Evolutionary conservation across 2,797 vertebrate genomes (phyloP), one percentile per base, ranked within the genome.

Genomic region (Danionella dracula): DNA sequence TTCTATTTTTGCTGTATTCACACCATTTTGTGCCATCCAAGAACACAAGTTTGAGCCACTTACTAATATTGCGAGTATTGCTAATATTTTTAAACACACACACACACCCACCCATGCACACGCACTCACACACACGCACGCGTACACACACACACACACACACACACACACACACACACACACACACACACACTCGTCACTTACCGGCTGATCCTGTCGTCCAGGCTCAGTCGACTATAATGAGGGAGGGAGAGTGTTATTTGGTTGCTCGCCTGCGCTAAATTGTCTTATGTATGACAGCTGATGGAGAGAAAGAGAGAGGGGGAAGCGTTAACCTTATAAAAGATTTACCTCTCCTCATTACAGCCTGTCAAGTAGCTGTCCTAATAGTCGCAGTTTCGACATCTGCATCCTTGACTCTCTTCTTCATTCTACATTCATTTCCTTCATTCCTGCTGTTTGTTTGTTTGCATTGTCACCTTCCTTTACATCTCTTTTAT

Each of bases 241-340:
- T 92, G 91, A 93, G 91, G 85, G 84, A 85, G 89, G 87, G 90
- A 88, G 89, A 90, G 86, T 88, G 68, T 90, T 83, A 71, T 86
- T 79, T 85, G 81, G 86, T 83, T 74, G 67, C 66, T 68, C 42
- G 59, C 58, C 48, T 72, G 74, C 77, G 84, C 90, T 92, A 92
- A 93, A 90, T 91, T 92, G 90, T 92, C 91, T 92, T 90, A 92
- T 93, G 91, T 93, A 87, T 93, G 92, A 93, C 92, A 93, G 92
- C 92, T 92, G 90, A 77, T 88, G 91, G 81, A 68, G 85, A 84
- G 79, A 87, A 84, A 81, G 70, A 66, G 77, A 83, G 79, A 87
- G 85, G 80, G 72, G 62, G 77, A 83, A 89, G 86, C 88, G 90
- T 91, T 93, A 92, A 93, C 92, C 92, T 93, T 92, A 93, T 93